Base-by-base conservation (phyloP, 2,113 vertebrate genomes). In the Muntiacus reevesi region DNA sequence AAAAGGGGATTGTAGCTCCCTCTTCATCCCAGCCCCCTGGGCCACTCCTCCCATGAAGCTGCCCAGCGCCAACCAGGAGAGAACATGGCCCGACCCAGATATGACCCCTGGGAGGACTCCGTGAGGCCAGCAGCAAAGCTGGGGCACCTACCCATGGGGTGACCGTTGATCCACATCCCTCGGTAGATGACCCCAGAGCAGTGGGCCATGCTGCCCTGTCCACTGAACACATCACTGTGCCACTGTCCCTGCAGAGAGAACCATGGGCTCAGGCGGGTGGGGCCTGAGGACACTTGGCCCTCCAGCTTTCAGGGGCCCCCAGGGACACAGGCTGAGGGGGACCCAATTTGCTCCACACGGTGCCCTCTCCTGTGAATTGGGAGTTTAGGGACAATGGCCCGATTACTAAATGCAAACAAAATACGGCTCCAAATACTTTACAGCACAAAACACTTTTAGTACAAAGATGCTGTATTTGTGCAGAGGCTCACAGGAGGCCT, bases 181-280 rank as follows among this genome's bases (percentile, higher is more conserved):
- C 98, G 98, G 97, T 99, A 99, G 98, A 98, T 95, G 92, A 98
- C 98, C 92, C 98, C 98, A 0, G 98, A 98, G 99, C 98, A 98
- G 98, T 98, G 96, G 85, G 95, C 95, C 98, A 97, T 36, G 45
- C 93, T 89, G 43, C 98, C 99, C 96, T 54, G 95, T 19, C 98
- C 99, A 25, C 96, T 98, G 98, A 98, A 98, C 13, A 98, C 52
- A 9, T 98, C 98, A 71, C 96, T 97, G 40, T 98, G 98, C 98
- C 99, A 99, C 95, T 99, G 98, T 60, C 99, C 99, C 99, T 99
- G 98, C 2, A 84, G 98, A 97, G 81, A 86, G 50, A 78, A 4
- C 9, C 2, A 0, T 64, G 98, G 96, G 97, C 96, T 98, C 98
- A 98, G 98, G 95, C 4, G 1, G 78, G 78, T 21, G 78, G 45